These are phyloP conservation scores for Oedothorax gibbosus DNA, from an alignment of 1,140 invertebrate genomes.

Conservation along the genomic window DNA sequence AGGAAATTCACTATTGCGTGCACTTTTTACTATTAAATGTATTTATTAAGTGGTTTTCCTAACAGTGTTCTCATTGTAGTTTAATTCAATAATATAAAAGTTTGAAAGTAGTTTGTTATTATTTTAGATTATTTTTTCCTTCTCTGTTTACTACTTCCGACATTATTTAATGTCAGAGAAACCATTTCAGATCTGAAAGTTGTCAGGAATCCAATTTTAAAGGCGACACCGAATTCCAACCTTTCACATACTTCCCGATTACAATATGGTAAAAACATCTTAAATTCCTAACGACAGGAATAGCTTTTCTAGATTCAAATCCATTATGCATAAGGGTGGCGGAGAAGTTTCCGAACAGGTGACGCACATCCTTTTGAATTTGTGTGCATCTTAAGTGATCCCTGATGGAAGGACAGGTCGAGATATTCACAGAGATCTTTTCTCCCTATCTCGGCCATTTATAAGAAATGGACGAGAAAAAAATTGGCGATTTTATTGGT, in stretches of 20 bases:
- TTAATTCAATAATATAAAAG: too few relatives aligned
- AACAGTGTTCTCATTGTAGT: too few relatives aligned
- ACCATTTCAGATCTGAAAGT: too few relatives aligned
- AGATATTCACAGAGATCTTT: constrained; percentile 19
- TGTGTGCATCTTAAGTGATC: constrained; percentile 17
- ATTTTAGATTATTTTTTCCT: too few relatives aligned
- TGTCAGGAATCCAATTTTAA: neutral
- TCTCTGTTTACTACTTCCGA: too few relatives aligned
- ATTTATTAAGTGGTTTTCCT: too few relatives aligned
- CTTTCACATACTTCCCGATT: neutral
- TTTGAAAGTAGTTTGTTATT: too few relatives aligned
- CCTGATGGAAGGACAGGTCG: neutral
- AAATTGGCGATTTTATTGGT: too few relatives aligned
- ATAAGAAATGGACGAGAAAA: too few relatives aligned
- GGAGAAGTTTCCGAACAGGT: constrained; percentile 38
- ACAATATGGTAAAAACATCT: neutral
- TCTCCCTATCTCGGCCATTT: neutral
- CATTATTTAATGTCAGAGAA: too few relatives aligned
- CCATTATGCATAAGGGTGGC: constrained; percentile 31
- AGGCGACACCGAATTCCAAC: neutral
- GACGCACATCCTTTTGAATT: constrained; percentile 17
- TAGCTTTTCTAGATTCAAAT: constrained; percentile 10
- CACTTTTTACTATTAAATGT: too few relatives aligned
- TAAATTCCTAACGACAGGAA: neutral
- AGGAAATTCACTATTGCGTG: too few relatives aligned